Conservation (phyloP, 2,888 invertebrate genomes). For the Branchellion lobata region DNA sequence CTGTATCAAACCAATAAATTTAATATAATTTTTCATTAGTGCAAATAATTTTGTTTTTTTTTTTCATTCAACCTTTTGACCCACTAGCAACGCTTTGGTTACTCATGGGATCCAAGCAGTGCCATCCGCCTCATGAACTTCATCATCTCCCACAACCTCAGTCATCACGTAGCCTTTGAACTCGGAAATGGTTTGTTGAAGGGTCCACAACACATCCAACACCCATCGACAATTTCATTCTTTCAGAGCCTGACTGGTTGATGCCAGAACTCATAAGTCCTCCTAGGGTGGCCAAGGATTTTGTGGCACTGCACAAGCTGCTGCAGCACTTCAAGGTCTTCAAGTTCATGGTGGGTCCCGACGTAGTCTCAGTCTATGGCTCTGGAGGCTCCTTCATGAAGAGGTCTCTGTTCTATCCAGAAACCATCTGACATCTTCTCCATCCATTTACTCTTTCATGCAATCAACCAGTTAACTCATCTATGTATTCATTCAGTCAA, state of each 20-base stretch:
- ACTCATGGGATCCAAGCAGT: slow-evolving; percentile 72
- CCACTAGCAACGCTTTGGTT: slow-evolving; percentile 64
- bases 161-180: slow-evolving; percentile 56
- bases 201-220: too few species aligned
- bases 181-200: slow-evolving; percentile 56
- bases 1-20: too few species aligned
- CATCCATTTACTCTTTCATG: too few species aligned
- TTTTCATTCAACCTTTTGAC: too few species aligned
- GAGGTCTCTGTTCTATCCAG: too few species aligned
- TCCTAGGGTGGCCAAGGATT: slow-evolving; percentile 50
- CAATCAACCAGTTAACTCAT: too few species aligned
- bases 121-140: slow-evolving; percentile 70
- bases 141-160: slow-evolving; percentile 66
- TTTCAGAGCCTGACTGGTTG: slow-evolving; percentile 43
- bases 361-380: slow-evolving; percentile 40
- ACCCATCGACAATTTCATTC: too few species aligned
- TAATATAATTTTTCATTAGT: too few species aligned
- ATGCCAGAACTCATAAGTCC: slow-evolving; percentile 34
- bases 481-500: too few species aligned
- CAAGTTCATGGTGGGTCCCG: slow-evolving; percentile 50
- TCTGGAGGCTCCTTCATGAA: slow-evolving; percentile 18
- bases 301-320: slow-evolving; percentile 43
- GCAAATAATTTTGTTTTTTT: too few species aligned
- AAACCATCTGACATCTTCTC: too few species aligned
- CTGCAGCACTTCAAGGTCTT: slow-evolving; percentile 44